These are phyloP conservation scores for Umimayanthus kanabou DNA, from an alignment of 92 coral and sea anemone genomes.

Conservation along the genomic window DNA sequence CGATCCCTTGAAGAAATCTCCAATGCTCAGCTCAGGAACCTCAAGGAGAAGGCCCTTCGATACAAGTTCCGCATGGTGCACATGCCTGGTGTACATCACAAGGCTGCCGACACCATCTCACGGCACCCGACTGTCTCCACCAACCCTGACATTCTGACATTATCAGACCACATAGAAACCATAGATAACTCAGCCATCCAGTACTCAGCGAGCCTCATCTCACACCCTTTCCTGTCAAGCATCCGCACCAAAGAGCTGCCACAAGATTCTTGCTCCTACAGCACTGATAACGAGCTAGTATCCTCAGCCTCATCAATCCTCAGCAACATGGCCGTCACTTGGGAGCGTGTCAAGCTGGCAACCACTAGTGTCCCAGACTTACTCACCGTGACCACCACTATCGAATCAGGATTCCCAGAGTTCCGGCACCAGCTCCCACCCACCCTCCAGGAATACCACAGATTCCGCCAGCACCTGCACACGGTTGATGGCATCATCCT, in stretches of 20 bases:
- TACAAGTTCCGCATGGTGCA: conserved; percentile 50
- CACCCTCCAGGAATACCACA: background rate
- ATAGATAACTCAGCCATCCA: background rate
- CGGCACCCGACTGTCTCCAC: conserved; percentile 54
- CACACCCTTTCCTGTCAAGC: conserved; percentile 41
- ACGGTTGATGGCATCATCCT: conserved; percentile 1
- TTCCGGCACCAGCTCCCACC: conserved; percentile 48
- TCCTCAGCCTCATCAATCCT: conserved; percentile 43
- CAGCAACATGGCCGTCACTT: conserved; percentile 46
- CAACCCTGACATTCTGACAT: conserved; percentile 35
- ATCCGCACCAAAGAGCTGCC: background rate
- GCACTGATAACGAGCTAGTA: conserved; percentile 27
- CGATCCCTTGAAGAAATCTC: conserved; percentile 55
- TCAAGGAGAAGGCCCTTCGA: conserved; percentile 57
- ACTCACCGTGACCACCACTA: conserved; percentile 23
- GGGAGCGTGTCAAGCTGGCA: conserved; percentile 50
- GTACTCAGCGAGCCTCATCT: background rate
- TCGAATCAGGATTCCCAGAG: conserved; percentile 54
- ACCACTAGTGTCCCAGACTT: conserved; percentile 44
- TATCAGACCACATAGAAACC: conserved; percentile 54
- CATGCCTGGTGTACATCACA: conserved; percentile 44
- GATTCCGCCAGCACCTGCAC: conserved; percentile 23
- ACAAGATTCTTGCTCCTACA: background rate
- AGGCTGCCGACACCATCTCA: conserved; percentile 40
- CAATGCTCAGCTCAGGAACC: conserved; percentile 57